These are phyloP conservation scores for Tupiocoris notatus DNA, from an alignment of 2,888 invertebrate genomes.

Conservation along the genomic window DNA sequence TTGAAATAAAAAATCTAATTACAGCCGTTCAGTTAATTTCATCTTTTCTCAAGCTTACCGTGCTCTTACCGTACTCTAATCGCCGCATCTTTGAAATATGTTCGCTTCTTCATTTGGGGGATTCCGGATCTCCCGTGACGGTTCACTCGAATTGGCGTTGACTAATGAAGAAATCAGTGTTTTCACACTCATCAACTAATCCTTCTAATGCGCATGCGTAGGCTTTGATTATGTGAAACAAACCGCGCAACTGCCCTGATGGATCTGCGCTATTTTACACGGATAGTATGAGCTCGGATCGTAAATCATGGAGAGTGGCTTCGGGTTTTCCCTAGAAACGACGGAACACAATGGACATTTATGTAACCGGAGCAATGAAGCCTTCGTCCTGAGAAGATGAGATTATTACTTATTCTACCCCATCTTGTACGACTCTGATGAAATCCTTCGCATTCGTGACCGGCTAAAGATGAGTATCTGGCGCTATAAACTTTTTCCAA, in stretches of 20 bases:
- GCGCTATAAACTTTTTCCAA: background rate
- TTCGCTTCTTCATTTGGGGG: too few relatives aligned
- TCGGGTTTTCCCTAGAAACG: background rate
- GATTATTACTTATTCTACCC: background rate
- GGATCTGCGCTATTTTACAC: background rate
- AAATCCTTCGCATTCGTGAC: background rate
- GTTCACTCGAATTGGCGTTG: background rate
- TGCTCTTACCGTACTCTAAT: too few relatives aligned
- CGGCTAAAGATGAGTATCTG: background rate
- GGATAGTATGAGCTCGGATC: background rate
- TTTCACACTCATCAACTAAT: background rate
- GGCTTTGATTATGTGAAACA: background rate
- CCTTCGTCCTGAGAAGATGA: background rate
- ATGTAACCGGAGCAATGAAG: background rate
- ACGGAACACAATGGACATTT: background rate
- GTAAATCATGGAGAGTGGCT: background rate
- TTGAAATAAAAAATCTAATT: too few relatives aligned
- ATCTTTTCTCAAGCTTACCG: too few relatives aligned
- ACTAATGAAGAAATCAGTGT: background rate
- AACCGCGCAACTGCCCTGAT: background rate
- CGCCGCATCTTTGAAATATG: too few relatives aligned
- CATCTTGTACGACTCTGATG: background rate
- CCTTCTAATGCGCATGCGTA: too few relatives aligned
- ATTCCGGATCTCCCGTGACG: too few relatives aligned
- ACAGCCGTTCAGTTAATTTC: too few relatives aligned